Evolutionary conservation across 2,797 vertebrate species (phyloP).

Genomic region (Halcyon chelicuti): DNA sequence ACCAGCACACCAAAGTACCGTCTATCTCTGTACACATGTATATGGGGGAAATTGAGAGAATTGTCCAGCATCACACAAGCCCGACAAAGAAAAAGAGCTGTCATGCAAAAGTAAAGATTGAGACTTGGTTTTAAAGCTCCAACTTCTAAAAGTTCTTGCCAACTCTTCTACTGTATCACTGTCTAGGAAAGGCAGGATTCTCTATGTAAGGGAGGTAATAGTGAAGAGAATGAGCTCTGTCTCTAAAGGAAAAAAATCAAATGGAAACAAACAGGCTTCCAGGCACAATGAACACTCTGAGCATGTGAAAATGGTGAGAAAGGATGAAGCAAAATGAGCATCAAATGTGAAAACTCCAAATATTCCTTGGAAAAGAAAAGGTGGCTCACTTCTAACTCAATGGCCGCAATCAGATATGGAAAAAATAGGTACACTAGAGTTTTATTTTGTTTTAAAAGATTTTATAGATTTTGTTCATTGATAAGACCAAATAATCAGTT

Average conservation of each 20-base stretch:
- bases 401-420: neutral
- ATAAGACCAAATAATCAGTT: neutral
- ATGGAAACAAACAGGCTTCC: neutral
- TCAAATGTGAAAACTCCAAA: neutral
- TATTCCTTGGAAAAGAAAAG: neutral
- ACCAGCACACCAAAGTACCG: neutral
- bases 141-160: neutral
- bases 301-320: neutral
- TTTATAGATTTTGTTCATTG: neutral
- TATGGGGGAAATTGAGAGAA: fast-evolving
- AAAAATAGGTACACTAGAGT: neutral
- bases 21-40: neutral
- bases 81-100: neutral
- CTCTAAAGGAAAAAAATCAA: neutral
- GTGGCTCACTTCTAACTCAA: neutral
- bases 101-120: neutral
- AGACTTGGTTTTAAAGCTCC: neutral
- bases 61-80: neutral
- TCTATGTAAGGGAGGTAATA: neutral
- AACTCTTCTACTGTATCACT: neutral
- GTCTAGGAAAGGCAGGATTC: neutral
- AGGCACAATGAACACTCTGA: neutral
- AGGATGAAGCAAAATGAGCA: neutral
- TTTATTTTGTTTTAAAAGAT: neutral
- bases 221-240: neutral